phyloP scores from a whole-genome alignment of 2,888 invertebrate species.

The Habroteleia sp. region DNA sequence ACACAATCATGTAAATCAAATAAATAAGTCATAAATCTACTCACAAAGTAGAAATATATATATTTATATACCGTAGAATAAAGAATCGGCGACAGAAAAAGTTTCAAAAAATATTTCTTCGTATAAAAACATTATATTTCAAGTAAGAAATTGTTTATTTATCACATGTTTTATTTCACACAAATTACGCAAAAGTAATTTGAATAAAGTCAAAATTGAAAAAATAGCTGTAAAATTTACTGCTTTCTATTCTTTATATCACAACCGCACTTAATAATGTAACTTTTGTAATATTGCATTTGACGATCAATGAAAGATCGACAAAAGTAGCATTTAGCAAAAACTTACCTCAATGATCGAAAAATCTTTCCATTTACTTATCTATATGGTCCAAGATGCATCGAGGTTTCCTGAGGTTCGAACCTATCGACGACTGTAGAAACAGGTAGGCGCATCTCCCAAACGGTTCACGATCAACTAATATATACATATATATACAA shows the following conservation, averaged over 20 bases:
- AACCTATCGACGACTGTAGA: slow-evolving; percentile 26
- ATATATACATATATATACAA: slow-evolving; percentile 40
- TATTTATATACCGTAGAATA: slow-evolving; percentile 11
- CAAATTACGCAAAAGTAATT: slow-evolving; percentile 32
- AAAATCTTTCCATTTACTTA: slow-evolving; percentile 72
- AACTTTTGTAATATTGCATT: slow-evolving; percentile 37
- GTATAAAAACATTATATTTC: slow-evolving; percentile 2
- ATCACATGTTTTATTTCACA: slow-evolving; percentile 15
- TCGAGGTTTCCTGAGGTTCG: slow-evolving; percentile 45
- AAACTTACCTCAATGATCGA: slow-evolving; percentile 71
- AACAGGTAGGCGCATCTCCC: slow-evolving; percentile 48
- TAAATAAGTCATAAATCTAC: slow-evolving; percentile 40
- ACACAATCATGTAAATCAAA: slow-evolving; percentile 45
- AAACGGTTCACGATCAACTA: slow-evolving; percentile 37
- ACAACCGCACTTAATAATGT: slow-evolving; percentile 23
- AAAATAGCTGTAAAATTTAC: slow-evolving; percentile 44
- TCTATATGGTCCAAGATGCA: slow-evolving; percentile 69
- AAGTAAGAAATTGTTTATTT: slow-evolving; percentile 14
- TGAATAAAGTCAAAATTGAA: slow-evolving; percentile 34
- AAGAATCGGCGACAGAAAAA: not conserved
- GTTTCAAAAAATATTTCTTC: not conserved
- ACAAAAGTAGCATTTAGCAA: slow-evolving; percentile 51
- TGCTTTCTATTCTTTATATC: slow-evolving; percentile 40
- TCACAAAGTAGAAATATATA: slow-evolving; percentile 4
- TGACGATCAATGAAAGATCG: slow-evolving; percentile 53